phyloP scores from a whole-genome alignment of 2,797 vertebrate genomes.

The Coranthus polyacanthus region DNA sequence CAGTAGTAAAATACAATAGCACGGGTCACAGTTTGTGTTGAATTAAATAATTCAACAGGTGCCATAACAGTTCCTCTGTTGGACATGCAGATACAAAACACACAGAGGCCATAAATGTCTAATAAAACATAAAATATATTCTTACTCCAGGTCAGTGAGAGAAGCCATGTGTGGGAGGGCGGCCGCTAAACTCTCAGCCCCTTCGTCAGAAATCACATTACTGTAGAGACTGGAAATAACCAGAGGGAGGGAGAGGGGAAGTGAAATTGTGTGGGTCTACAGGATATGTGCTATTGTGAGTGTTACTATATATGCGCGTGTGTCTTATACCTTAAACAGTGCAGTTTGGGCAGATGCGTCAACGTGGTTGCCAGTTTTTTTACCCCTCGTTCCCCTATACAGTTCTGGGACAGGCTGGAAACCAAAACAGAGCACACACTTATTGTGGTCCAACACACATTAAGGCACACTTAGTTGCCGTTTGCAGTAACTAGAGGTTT shows the following conservation, averaged over 20 bases:
- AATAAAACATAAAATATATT: not conserved
- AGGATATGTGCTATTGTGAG: not conserved
- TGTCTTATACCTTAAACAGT: constrained; percentile 68
- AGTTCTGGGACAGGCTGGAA: constrained; percentile 76
- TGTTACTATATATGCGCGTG: not conserved
- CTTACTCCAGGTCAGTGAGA: constrained; percentile 90
- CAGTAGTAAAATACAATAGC: not conserved
- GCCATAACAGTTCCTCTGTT: not conserved
- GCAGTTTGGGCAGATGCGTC: constrained; percentile 64
- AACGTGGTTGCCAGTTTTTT: constrained; percentile 49
- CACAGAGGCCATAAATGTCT: not conserved
- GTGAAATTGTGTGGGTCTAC: constrained; percentile 40
- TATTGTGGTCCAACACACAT: not conserved
- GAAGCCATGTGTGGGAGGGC: constrained; percentile 88
- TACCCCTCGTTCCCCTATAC: constrained; percentile 70
- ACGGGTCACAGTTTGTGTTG: too few species aligned
- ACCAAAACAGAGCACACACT: not conserved
- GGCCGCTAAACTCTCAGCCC: constrained; percentile 89
- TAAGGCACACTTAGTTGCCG: too few species aligned
- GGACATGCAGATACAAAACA: not conserved
- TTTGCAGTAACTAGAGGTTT: too few species aligned
- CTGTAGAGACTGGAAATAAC: constrained; percentile 89
- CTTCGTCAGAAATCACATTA: constrained; percentile 90
- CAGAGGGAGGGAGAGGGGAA: constrained; percentile 38
- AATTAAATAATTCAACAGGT: not conserved